A percentile compares a stretch with the other conserved stretches of the same genome.
Conservation (phyloP, 2,888 invertebrate genomes). For the Pseudococcus jackbeardsleyi region DNA sequence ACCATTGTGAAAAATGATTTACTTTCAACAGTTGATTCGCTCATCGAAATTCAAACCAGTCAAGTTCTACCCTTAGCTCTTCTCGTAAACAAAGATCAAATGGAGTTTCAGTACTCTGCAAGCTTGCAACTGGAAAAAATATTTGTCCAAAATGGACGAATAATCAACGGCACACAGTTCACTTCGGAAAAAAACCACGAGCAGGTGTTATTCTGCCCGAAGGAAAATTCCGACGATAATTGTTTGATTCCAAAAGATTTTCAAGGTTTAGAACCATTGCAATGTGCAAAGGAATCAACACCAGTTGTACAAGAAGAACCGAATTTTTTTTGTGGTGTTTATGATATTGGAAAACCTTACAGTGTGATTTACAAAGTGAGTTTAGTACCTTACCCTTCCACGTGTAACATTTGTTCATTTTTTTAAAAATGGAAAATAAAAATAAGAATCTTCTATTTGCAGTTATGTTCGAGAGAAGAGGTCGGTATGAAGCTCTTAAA, state of each 20-base stretch:
- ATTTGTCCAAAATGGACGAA: background rate
- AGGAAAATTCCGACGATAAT: background rate
- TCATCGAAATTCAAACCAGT: background rate
- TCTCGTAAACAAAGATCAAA: too few relatives aligned
- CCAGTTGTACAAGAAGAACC: background rate
- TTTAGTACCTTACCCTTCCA: background rate
- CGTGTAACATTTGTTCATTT: background rate
- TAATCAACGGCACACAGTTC: background rate
- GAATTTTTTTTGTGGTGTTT: background rate
- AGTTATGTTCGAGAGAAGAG: background rate
- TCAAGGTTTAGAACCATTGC: background rate
- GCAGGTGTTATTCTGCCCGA: background rate
- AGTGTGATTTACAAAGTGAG: background rate
- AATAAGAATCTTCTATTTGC: background rate
- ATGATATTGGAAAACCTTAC: background rate
- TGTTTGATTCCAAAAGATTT: background rate
- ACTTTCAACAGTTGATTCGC: too few relatives aligned
- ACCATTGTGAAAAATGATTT: too few relatives aligned
- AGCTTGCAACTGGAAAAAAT: background rate
- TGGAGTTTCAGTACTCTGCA: too few relatives aligned
- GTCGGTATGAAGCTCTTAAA: background rate
- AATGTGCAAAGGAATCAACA: background rate
- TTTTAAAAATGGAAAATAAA: background rate
- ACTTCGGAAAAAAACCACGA: background rate
- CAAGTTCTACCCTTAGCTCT: background rate